Evolutionary conservation across 2,888 invertebrate genomes (phyloP), one percentile per base, ranked within the genome.

Genomic region (Girardia tigrina): DNA sequence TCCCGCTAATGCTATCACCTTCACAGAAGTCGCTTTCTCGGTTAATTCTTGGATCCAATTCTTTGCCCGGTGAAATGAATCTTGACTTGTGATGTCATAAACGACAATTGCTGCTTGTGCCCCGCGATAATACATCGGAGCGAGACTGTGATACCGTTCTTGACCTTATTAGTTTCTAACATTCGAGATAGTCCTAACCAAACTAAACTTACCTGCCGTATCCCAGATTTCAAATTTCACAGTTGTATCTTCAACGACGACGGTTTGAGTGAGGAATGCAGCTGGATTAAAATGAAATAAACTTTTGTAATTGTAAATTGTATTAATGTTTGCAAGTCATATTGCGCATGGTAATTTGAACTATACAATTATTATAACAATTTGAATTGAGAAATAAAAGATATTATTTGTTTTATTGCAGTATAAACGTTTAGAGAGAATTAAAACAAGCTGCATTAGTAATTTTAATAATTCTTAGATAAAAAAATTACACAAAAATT

Each of bases 161-260:
- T 75, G 75, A 1, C 75, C 74, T 74, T n/a, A 26, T 26, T 12
- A 36, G 20, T 14, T 12, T 29, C 26, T 1, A n/a, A n/a, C 28
- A 12, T 1, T 36, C 20, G 28, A 26, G n/a, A 26, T 27, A 74
- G 16, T 29, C 1, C 6, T 23, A 28, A 12, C 27, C n/a, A 75
- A 36, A 20, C 75, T 72, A 12, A 77, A 74, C 84, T 94, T 94
- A 20, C 98, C 97, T 72, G 97, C 98, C 79, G 98, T 98, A 85
- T 94, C 94, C 98, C 98, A 98, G 82, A 99, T 98, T 88, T 99
- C 98, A 87, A 99, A 99, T 88, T 99, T 99, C 78, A 98, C 97
- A 80, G 97, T 97, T 80, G 94, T 95, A 85, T 94, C 94, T 85
- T 94, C 93, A 87, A 98, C 88, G 87, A 95, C 95, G 79, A 99